Percentiles rank a stretch among this genome's conserved stretches.
phyloP scores from a whole-genome alignment of 2,888 invertebrate genomes.

The Perithous albicinctus region DNA sequence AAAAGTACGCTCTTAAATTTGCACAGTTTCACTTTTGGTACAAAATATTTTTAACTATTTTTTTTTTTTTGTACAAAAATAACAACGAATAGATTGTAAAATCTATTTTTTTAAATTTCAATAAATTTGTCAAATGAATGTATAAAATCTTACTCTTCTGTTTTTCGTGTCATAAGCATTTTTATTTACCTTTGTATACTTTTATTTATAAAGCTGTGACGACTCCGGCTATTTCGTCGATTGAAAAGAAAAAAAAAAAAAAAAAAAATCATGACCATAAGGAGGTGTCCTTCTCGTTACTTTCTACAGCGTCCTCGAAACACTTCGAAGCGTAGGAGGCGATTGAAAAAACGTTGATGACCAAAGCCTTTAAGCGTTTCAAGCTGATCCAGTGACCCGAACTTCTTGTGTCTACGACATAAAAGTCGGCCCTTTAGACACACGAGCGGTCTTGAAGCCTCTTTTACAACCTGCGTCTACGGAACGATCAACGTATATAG shows the following conservation, averaged over 20 bases:
- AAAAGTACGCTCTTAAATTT: no score
- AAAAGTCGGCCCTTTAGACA: constrained; percentile 8
- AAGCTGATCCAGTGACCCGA: constrained; percentile 29
- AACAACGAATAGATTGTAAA: no score
- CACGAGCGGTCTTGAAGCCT: neutral
- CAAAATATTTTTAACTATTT: no score
- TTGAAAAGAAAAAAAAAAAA: no score
- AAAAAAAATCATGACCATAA: neutral
- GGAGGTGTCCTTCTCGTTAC: neutral
- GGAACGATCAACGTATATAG: neutral
- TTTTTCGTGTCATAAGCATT: no score
- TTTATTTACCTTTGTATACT: no score
- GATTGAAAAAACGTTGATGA: constrained; percentile 34
- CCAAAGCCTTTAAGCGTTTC: neutral
- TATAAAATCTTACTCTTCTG: no score
- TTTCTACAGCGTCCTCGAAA: neutral
- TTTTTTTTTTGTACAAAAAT: no score
- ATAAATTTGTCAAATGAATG: no score
- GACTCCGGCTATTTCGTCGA: neutral
- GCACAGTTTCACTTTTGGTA: no score
- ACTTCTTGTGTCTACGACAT: constrained; percentile 32
- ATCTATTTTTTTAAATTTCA: no score
- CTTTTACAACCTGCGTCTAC: neutral
- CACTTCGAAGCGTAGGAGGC: neutral
- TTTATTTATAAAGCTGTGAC: no score